A percentile compares a stretch with the other conserved stretches of the same genome.
Evolutionary conservation across 2,113 vertebrate species (phyloP).

Genomic region (Drymodes brunneopygia): DNA sequence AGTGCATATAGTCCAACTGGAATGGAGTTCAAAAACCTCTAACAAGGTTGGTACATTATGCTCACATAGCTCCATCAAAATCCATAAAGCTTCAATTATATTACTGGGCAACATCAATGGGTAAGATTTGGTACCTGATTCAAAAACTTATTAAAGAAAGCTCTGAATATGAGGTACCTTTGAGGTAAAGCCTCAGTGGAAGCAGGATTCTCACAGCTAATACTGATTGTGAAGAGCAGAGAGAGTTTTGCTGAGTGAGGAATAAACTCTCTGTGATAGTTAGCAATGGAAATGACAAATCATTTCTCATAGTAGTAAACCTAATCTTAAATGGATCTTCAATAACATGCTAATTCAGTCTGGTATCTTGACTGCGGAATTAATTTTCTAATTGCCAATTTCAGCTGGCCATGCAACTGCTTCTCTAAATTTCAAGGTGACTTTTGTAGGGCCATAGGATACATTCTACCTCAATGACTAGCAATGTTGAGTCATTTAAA

Average conservation of each 20-base stretch:
- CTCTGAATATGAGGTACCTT: neutral
- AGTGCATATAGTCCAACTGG: neutral
- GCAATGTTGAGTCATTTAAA: neutral
- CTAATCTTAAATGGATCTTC: slow-evolving; percentile 43
- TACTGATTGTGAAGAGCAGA: neutral
- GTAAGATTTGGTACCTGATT: neutral
- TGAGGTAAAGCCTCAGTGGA: neutral
- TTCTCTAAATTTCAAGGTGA: slow-evolving; percentile 13
- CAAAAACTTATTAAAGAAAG: neutral
- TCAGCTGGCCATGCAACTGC: neutral
- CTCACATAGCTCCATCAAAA: neutral
- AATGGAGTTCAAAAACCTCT: neutral
- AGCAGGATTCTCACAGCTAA: neutral
- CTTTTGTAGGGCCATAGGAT: neutral
- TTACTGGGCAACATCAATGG: neutral
- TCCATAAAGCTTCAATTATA: neutral
- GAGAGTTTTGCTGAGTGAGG: neutral
- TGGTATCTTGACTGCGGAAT: slow-evolving; percentile 8
- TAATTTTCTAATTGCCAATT: slow-evolving; percentile 31
- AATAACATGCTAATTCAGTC: slow-evolving; percentile 21
- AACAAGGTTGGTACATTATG: neutral
- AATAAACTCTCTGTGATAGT: neutral
- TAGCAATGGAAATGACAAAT: neutral
- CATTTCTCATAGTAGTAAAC: neutral
- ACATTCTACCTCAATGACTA: neutral